These are phyloP conservation scores for Eupristina koningsbergeri DNA, from an alignment of 1,140 invertebrate genomes.

Conservation along the genomic window DNA sequence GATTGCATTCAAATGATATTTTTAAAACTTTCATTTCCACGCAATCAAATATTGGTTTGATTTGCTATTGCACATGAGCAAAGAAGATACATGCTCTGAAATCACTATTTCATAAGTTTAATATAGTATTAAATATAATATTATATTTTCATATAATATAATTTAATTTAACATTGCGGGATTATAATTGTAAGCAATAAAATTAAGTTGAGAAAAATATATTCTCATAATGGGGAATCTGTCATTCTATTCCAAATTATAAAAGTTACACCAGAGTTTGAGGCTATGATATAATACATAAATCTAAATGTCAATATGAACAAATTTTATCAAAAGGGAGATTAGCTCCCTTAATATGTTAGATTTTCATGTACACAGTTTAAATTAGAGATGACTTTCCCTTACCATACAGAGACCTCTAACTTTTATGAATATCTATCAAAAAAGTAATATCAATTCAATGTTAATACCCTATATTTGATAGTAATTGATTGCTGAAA, in stretches of 20 bases:
- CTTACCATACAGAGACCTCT: not conserved
- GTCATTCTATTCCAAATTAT: not conserved
- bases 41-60: no score
- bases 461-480: not conserved
- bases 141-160: no score
- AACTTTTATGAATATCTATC: not conserved
- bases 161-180: no score
- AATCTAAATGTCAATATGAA: not conserved
- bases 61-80: no score
- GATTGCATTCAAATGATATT: no score
- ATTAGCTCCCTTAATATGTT: no score
- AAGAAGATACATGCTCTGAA: no score
- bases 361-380: not conserved
- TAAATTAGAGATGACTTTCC: not conserved
- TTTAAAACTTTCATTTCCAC: no score
- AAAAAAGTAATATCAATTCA: not conserved
- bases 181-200: no score
- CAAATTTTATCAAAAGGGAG: not conserved
- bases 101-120: no score
- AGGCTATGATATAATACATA: not conserved
- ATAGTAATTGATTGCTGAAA: no score
- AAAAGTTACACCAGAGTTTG: not conserved
- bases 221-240: not conserved
- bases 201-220: not conserved
- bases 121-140: no score